Conservation (phyloP, 2,113 vertebrate species). For the Ctenodactylus gundi region DNA sequence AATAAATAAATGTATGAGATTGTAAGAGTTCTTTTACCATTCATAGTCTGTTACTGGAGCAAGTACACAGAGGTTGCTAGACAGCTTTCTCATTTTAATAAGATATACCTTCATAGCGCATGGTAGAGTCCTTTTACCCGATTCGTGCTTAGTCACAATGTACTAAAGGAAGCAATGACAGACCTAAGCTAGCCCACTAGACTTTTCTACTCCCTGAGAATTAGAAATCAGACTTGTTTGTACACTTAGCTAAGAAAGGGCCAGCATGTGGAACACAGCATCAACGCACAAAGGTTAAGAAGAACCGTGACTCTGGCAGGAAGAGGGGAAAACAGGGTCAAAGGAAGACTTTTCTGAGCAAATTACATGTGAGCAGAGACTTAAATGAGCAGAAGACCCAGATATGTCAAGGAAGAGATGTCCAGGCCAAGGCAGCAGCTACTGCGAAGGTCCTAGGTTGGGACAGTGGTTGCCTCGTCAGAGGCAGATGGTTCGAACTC, state of each 20-base stretch:
- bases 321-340: background rate
- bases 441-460: background rate
- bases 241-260: background rate
- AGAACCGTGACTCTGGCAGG: background rate
- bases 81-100: background rate
- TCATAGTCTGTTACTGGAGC: background rate
- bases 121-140: background rate
- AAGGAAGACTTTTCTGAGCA: background rate
- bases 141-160: background rate
- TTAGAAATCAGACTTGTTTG: background rate
- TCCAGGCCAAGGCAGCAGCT: too few relatives aligned
- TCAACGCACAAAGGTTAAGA: background rate
- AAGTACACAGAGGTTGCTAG: background rate
- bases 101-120: background rate
- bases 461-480: rapidly evolving
- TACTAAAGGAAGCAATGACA: background rate
- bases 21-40: background rate
- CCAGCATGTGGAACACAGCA: background rate
- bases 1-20: background rate
- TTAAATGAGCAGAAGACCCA: background rate
- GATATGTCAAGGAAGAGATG: background rate
- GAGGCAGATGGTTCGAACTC: too few relatives aligned
- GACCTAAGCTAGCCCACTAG: background rate
- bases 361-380: background rate
- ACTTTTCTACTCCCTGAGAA: background rate